Conservation (phyloP, 2,113 vertebrate genomes). For the Leptocoma aspasia region DNA sequence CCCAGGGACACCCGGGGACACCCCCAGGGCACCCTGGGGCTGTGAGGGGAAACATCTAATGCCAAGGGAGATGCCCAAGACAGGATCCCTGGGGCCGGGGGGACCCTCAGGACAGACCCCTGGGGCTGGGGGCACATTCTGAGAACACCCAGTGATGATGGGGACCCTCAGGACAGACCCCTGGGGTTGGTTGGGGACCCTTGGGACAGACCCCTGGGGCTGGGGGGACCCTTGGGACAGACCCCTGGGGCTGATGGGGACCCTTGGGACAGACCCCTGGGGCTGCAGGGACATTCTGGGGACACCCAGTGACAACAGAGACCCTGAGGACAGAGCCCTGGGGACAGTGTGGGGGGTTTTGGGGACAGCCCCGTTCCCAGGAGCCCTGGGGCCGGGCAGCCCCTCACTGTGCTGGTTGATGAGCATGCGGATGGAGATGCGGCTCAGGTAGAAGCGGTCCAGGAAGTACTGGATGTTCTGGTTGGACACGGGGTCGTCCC, state of each 20-base stretch:
- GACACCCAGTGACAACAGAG: too few species aligned
- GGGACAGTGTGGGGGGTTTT: neutral
- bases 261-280: neutral
- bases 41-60: neutral
- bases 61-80: neutral
- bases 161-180: neutral
- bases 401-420: constrained; percentile 94
- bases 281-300: too few species aligned
- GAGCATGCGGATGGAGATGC: constrained; percentile 96
- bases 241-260: too few species aligned
- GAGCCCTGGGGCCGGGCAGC: too few species aligned
- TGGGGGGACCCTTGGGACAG: neutral
- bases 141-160: too few species aligned
- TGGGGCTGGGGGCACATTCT: neutral
- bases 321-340: too few species aligned
- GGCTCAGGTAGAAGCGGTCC: constrained; percentile 95
- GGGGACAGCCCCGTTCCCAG: neutral
- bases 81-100: neutral
- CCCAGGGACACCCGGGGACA: neutral
- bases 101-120: neutral
- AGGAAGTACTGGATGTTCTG: constrained; percentile 97
- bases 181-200: neutral
- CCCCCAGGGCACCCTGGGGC: too few species aligned
- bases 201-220: too few species aligned
- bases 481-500: constrained; percentile 85